These are phyloP conservation scores for Tetragonisca angustula DNA, from an alignment of 2,888 invertebrate species.

Conservation along the genomic window DNA sequence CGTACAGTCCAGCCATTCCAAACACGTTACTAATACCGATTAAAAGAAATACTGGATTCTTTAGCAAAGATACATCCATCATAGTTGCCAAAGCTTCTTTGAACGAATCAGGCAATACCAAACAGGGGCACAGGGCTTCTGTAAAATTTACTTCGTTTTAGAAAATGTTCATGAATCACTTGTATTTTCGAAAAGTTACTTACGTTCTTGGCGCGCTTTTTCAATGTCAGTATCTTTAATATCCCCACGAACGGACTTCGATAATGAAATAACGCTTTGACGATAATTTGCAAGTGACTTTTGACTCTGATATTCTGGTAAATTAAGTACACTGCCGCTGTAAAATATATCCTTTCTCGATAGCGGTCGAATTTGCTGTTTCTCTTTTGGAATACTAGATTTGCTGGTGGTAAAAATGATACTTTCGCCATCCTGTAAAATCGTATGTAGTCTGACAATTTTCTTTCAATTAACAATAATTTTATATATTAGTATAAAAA, in stretches of 20 bases:
- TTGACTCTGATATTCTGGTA: conserved; percentile 97
- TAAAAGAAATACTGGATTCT: conserved; percentile 95
- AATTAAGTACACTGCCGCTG: conserved; percentile 96
- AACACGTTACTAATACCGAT: conserved; percentile 97
- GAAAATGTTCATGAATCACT: background rate
- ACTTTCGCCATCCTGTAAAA: conserved; percentile 87
- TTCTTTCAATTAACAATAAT: background rate
- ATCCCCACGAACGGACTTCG: conserved; percentile 87
- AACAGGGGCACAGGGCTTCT: conserved; percentile 93
- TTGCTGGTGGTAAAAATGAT: conserved; percentile 87
- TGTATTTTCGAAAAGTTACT: conserved; percentile 77
- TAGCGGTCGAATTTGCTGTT: conserved; percentile 91
- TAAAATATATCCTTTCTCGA: conserved; percentile 99
- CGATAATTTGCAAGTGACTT: conserved; percentile 95
- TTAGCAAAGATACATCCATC: conserved; percentile 95
- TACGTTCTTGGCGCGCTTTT: conserved; percentile 87
- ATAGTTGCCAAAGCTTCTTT: conserved; percentile 94
- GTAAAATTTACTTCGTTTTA: conserved; percentile 67
- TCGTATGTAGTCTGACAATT: background rate
- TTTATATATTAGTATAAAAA: background rate
- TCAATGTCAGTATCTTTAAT: conserved; percentile 88
- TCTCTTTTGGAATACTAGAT: conserved; percentile 84
- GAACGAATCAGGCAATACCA: conserved; percentile 91
- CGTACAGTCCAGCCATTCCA: conserved; percentile 98
- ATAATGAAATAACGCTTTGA: conserved; percentile 95